These are phyloP conservation scores for Hoplodrina ambigua DNA, from an alignment of 2,888 invertebrate genomes.

Conservation along the genomic window DNA sequence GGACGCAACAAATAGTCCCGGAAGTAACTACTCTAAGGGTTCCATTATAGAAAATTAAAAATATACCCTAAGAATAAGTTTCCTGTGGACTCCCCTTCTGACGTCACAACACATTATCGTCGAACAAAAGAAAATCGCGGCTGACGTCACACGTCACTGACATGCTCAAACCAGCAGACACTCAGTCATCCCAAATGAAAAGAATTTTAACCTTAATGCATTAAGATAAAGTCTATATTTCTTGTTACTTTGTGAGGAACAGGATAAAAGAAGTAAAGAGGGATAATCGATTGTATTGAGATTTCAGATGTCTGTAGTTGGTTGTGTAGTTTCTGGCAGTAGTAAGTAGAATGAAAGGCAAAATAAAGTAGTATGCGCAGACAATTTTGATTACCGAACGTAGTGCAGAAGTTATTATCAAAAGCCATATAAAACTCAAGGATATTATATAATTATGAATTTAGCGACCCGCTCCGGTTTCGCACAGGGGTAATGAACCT, in stretches of 20 bases:
- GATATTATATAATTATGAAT: too few relatives aligned
- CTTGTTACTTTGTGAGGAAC: neutral
- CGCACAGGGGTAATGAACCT: too few relatives aligned
- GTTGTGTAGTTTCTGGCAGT: neutral
- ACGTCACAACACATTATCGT: constrained; percentile 75
- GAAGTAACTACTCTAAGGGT: constrained; percentile 20
- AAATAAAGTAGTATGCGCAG: neutral
- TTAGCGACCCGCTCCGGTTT: too few relatives aligned
- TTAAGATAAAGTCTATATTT: neutral
- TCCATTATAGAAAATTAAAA: constrained; percentile 64
- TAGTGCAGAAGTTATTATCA: too few relatives aligned
- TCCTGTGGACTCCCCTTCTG: constrained; percentile 54
- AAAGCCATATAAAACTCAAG: too few relatives aligned
- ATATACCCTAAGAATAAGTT: constrained; percentile 58
- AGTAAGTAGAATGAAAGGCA: neutral
- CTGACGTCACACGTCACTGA: constrained; percentile 77
- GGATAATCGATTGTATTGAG: constrained; percentile 72
- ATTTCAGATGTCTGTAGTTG: constrained; percentile 43
- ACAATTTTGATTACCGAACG: neutral
- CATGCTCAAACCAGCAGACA: constrained; percentile 63
- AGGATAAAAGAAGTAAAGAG: constrained; percentile 52
- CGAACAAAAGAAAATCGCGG: constrained; percentile 79
- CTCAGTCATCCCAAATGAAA: neutral
- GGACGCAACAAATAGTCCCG: constrained; percentile 4
- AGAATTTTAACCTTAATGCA: constrained; percentile 18